Base-by-base conservation (phyloP, 2,888 invertebrate genomes). In the Druceiella hillmani region DNA sequence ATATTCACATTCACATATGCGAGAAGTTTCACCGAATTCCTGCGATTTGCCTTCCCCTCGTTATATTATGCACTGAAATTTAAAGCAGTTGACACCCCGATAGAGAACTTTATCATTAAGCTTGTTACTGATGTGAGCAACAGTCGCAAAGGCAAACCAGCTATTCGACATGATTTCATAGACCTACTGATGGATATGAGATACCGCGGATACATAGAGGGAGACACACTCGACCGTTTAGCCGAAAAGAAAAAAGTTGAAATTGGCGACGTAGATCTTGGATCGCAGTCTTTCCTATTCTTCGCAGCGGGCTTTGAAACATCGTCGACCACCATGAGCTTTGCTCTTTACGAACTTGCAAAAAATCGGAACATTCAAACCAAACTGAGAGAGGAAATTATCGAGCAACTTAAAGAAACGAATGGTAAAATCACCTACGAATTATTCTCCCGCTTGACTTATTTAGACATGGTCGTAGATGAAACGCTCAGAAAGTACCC, bases 251-350 rank as follows among this genome's bases (percentile, higher is more conserved):
- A n/a, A n/a, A n/a, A n/a, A n/a, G n/a, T 27, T 3, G 27, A 27
- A 10, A 15, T 15, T 10, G 7, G 13, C 3, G 27, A 27, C 11
- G 12, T 4, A 7, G 9, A 14, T 12, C 11, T 27, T 4, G 27
- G 6, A 5, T 12, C 10, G 11, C 27, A 27, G 27, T 9, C 27
- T 3, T 4, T 27, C 13, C 4, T 11, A 5, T 27, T 27, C 27
- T 27, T 27, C 27, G 27, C 13, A 3, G 27, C 27, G 13, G 27
- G 27, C n/a, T 27, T 27, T n/a, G 27, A 11, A 11, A 27, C 27
- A 7, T 27, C 27, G 9, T 3, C 12, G 3, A 4, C 27, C 3
- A n/a, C 12, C 6, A 7, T 27, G 11, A 3, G 5, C 3, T 27
- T 27, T 3, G 15, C 27, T 3, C 27, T 27, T 5, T 27, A 11